Evolutionary conservation across 2,113 vertebrate species (phyloP).

Genomic region (Bungarus multicinctus): DNA sequence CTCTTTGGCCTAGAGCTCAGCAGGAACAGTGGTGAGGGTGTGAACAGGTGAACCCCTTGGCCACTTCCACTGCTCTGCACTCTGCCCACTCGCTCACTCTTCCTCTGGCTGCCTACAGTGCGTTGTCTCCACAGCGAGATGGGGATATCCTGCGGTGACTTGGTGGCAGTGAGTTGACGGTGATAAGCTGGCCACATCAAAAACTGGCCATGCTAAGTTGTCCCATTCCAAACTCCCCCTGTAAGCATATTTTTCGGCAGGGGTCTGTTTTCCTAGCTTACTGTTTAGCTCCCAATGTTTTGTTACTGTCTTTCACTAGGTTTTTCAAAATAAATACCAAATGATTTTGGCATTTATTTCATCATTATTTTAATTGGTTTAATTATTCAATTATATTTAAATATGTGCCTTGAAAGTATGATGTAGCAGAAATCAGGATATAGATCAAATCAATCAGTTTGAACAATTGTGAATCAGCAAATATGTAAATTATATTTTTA

Average conservation of each 20-base stretch:
- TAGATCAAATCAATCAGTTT: background rate
- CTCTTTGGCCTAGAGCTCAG: too few species aligned
- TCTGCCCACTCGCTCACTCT: background rate
- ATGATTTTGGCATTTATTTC: background rate
- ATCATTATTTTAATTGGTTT: background rate
- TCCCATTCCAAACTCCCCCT: background rate
- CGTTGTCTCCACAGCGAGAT: background rate
- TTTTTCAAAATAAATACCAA: background rate
- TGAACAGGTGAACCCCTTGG: background rate
- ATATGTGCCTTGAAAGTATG: background rate
- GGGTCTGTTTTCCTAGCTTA: too few species aligned
- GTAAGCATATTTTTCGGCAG: background rate
- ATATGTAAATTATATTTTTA: background rate
- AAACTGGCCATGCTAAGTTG: too few species aligned
- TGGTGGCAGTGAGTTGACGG: background rate
- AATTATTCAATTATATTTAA: background rate
- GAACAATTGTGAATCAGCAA: background rate
- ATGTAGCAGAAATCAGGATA: background rate
- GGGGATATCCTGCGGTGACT: background rate
- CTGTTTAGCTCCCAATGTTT: too few species aligned
- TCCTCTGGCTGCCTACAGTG: background rate
- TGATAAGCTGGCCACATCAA: background rate
- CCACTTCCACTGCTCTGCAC: background rate
- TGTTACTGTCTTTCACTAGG: too few species aligned
- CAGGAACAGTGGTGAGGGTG: background rate